Evolutionary conservation across 2,888 invertebrate genomes (phyloP).

Genomic region (Omphaloscelis lunosa): DNA sequence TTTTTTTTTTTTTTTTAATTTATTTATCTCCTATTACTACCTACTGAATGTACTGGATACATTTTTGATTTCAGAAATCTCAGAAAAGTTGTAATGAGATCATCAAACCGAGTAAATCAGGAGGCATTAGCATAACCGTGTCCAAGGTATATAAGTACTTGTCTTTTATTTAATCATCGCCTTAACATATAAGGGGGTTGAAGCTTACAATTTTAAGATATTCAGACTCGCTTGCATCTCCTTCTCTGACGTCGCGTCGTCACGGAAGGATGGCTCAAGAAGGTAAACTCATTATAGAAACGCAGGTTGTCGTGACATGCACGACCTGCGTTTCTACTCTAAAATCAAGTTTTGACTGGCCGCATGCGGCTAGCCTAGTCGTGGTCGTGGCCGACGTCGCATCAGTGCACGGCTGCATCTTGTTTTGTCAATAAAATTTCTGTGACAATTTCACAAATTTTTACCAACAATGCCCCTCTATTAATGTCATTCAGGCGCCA

Average conservation of each 20-base stretch:
- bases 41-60: neutral
- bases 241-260: neutral
- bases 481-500: neutral
- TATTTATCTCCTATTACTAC: neutral
- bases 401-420: neutral
- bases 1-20: neutral
- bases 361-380: neutral
- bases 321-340: neutral
- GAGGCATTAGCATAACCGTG: slow-evolving; percentile 77
- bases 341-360: neutral
- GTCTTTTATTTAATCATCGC: neutral
- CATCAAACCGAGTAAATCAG: slow-evolving; percentile 68
- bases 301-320: neutral
- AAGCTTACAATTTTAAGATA: neutral
- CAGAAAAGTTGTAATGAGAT: slow-evolving; percentile 61
- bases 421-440: neutral
- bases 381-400: neutral
- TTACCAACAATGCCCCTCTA: neutral
- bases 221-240: neutral
- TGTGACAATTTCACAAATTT: neutral
- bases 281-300: neutral
- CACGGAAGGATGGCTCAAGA: neutral
- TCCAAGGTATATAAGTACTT: slow-evolving; percentile 73
- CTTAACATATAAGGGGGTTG: neutral
- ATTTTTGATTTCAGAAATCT: slow-evolving; percentile 75